A percentile compares a stretch with the other conserved stretches of the same genome.
phyloP scores from a whole-genome alignment of 1,140 invertebrate genomes.

The Magallana angulata region DNA sequence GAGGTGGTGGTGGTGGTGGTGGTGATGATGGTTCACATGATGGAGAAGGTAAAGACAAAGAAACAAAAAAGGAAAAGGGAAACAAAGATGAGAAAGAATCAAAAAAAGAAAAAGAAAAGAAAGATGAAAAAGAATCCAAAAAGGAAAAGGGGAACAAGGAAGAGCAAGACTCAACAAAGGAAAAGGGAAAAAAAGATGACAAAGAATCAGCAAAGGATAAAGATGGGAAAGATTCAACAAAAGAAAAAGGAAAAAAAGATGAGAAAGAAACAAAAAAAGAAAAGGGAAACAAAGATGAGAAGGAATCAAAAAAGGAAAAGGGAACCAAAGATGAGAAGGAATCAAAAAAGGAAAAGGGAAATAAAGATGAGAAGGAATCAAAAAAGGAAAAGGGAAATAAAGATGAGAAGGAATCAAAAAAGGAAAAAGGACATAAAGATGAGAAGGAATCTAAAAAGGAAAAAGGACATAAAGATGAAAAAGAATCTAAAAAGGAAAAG shows the following conservation, averaged over 20 bases:
- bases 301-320: neutral
- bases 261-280: neutral
- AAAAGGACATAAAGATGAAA: neutral
- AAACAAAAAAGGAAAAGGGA: neutral
- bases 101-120: neutral
- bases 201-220: neutral
- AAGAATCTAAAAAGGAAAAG: neutral
- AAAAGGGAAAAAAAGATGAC: neutral
- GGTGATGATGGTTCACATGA: neutral
- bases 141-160: neutral
- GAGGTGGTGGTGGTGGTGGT: neutral
- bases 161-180: neutral
- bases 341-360: neutral
- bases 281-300: neutral
- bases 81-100: neutral
- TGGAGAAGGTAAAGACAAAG: too few species aligned
- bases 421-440: neutral
- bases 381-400: neutral
- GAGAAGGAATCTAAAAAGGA: constrained; percentile 2
- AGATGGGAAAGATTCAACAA: neutral
- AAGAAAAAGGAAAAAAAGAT: neutral
- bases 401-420: neutral
- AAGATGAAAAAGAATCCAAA: neutral
- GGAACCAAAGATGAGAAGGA: neutral
- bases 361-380: neutral